A percentile compares a stretch with the other conserved stretches of the same genome.
Evolutionary conservation across 2,888 invertebrate species (phyloP).

Genomic region (Liodrosophila aerea): DNA sequence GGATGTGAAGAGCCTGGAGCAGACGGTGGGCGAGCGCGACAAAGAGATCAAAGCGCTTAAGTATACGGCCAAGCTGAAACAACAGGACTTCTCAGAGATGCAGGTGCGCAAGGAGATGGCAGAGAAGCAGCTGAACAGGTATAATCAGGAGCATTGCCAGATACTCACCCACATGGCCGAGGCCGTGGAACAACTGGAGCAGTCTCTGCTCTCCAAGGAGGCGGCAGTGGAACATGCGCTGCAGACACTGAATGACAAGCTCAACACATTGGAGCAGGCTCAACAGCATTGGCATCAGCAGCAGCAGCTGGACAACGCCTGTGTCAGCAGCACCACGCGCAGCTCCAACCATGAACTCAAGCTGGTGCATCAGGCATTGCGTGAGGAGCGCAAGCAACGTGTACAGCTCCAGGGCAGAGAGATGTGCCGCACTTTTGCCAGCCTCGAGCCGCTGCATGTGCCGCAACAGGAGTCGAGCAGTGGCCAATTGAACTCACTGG

Average conservation of each 20-base stretch:
- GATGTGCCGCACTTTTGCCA: slow-evolving; percentile 83
- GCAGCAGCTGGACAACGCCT: slow-evolving; percentile 83
- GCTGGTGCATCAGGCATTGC: slow-evolving; percentile 67
- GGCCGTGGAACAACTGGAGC: slow-evolving; percentile 87
- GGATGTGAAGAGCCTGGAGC: slow-evolving; percentile 92
- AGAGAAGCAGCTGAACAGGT: slow-evolving; percentile 90
- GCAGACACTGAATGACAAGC: slow-evolving; percentile 95
- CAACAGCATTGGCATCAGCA: slow-evolving; percentile 93
- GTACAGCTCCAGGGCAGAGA: slow-evolving; percentile 83
- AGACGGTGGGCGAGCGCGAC: slow-evolving; percentile 94
- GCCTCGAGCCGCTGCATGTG: slow-evolving; percentile 84
- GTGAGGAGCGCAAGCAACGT: slow-evolving; percentile 84
- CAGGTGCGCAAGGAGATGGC: slow-evolving; percentile 94
- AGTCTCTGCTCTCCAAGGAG: slow-evolving; percentile 90
- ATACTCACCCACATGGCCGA: slow-evolving; percentile 55
- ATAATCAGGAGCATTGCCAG: slow-evolving; percentile 82
- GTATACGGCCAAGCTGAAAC: slow-evolving; percentile 93
- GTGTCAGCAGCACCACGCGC: slow-evolving; percentile 73
- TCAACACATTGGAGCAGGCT: slow-evolving; percentile 93
- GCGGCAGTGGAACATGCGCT: slow-evolving; percentile 97
- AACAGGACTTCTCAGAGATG: slow-evolving; percentile 95
- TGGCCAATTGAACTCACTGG: slow-evolving; percentile 75
- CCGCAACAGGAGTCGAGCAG: slow-evolving; percentile 79
- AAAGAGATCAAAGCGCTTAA: slow-evolving; percentile 94
- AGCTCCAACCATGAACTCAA: slow-evolving; percentile 64